Evolutionary conservation across 2,888 invertebrate species (phyloP).

Genomic region (Brachyopa scutellaris): DNA sequence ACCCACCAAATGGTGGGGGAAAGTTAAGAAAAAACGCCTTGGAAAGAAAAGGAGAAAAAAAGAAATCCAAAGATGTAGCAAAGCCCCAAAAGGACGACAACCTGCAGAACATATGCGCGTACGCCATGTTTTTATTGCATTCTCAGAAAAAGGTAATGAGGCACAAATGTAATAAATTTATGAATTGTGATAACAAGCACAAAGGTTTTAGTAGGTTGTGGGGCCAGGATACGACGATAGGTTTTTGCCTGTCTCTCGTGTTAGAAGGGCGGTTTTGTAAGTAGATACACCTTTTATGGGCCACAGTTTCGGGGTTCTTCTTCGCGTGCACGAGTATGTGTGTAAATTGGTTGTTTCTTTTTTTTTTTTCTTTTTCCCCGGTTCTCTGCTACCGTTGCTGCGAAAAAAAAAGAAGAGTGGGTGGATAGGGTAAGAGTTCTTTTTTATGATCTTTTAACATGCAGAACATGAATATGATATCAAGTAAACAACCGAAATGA

Average conservation of each 20-base stretch:
- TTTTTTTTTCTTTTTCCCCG: too few relatives aligned
- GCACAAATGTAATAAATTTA: slow-evolving; percentile 74
- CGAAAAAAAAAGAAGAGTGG: neutral
- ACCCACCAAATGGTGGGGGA: neutral
- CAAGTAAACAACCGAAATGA: slow-evolving; percentile 66
- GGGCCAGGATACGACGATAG: neutral
- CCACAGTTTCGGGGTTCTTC: slow-evolving; percentile 23
- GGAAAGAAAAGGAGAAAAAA: neutral
- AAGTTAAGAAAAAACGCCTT: neutral
- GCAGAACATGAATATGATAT: slow-evolving; percentile 71
- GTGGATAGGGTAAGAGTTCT: slow-evolving; percentile 35
- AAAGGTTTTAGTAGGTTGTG: slow-evolving; percentile 28
- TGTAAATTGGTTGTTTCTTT: slow-evolving; percentile 40
- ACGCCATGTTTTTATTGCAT: slow-evolving; percentile 64
- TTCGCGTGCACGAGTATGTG: slow-evolving; percentile 7
- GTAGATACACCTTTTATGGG: slow-evolving; percentile 63
- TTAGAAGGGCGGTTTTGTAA: slow-evolving; percentile 33
- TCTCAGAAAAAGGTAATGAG: slow-evolving; percentile 72
- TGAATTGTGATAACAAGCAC: slow-evolving; percentile 71
- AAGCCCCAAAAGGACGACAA: slow-evolving; percentile 52
- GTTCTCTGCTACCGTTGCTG: neutral
- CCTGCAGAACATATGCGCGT: slow-evolving; percentile 59
- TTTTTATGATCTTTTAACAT: slow-evolving; percentile 70
- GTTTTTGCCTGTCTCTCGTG: neutral
- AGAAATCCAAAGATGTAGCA: slow-evolving; percentile 34